These are phyloP conservation scores for Portunus trituberculatus DNA, from an alignment of 1,140 invertebrate genomes.

Conservation along the genomic window DNA sequence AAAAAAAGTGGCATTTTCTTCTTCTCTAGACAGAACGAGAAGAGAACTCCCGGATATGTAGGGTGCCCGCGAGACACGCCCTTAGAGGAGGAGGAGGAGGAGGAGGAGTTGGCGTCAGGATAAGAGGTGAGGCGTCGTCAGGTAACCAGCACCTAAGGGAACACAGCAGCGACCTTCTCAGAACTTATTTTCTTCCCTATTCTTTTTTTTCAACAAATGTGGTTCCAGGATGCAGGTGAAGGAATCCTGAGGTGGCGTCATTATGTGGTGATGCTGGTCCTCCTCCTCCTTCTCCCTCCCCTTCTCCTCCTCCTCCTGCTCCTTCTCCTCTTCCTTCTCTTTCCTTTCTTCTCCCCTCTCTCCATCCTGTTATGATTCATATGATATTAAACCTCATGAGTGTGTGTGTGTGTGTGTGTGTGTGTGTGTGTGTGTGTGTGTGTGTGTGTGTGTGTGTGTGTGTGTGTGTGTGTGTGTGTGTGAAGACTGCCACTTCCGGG, in stretches of 20 bases:
- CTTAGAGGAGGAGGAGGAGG: background rate
- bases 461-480: too few relatives aligned
- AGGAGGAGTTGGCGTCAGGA: background rate
- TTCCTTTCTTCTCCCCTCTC: background rate
- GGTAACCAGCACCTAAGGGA: background rate
- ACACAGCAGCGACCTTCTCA: background rate
- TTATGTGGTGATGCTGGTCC: background rate
- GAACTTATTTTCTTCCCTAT: background rate
- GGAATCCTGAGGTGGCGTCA: background rate
- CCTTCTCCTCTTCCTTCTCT: background rate
- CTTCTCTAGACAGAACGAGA: background rate
- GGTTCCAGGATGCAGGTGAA: conserved; percentile 17
- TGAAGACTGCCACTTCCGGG: background rate
- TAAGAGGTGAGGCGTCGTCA: background rate
- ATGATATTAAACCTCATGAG: background rate
- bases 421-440: background rate
- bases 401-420: conserved; percentile 22
- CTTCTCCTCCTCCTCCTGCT: background rate
- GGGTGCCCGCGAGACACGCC: background rate
- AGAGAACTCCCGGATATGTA: background rate
- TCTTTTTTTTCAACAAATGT: background rate
- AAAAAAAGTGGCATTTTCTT: background rate
- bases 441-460: too few relatives aligned
- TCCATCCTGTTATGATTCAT: background rate
- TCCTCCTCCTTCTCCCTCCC: background rate